Percentiles rank a stretch among this genome's conserved stretches.
These are phyloP conservation scores for Pomacea maculata DNA, from an alignment of 1,140 invertebrate genomes.

Conservation along the genomic window DNA sequence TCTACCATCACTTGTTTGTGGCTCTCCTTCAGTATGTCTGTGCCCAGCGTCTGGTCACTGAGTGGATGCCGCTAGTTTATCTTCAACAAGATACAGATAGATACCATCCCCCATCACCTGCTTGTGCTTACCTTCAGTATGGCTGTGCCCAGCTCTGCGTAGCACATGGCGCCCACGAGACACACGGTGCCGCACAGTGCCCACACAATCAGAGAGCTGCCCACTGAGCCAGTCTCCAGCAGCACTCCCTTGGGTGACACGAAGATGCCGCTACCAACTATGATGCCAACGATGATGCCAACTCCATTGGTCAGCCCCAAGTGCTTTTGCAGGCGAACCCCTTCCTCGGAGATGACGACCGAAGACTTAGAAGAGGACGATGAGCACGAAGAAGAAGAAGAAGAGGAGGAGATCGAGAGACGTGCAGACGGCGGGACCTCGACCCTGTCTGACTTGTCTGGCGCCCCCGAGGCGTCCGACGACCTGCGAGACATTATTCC, in stretches of 20 bases:
- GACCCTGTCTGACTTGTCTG: neutral
- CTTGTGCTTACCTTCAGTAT: conserved; percentile 76
- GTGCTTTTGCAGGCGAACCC: conserved; percentile 54
- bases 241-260: conserved; percentile 93
- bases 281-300: conserved; percentile 62
- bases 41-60: conserved; percentile 75
- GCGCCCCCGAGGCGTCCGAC: neutral
- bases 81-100: neutral
- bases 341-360: conserved; percentile 24
- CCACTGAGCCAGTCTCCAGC: conserved; percentile 83
- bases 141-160: conserved; percentile 93
- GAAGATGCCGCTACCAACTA: conserved; percentile 88
- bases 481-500: conserved; percentile 8
- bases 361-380: conserved; percentile 20
- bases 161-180: conserved; percentile 87
- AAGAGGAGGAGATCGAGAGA: conserved; percentile 1
- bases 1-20: neutral
- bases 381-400: conserved; percentile 12
- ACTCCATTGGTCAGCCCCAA: conserved; percentile 61
- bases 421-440: neutral
- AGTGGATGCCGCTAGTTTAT: too few species aligned
- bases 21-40: conserved; percentile 81
- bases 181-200: conserved; percentile 78
- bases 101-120: neutral
- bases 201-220: conserved; percentile 91